Evolutionary conservation across 2,888 invertebrate species (phyloP), one percentile per base, ranked within the genome.

Genomic region (Tortricodes alternella): DNA sequence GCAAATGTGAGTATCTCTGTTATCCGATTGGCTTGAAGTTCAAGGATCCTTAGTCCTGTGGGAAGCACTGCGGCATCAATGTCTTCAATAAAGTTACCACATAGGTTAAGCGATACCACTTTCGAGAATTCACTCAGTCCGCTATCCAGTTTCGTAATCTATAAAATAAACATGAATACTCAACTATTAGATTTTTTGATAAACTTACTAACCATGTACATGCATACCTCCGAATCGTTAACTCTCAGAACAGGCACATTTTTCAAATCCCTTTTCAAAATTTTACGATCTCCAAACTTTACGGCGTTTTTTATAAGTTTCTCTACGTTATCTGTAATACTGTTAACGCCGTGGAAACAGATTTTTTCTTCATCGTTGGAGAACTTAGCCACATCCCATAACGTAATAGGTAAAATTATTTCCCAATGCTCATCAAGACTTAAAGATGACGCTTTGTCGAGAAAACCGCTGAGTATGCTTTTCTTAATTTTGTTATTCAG

Each of bases 11-110:
- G 67, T 11, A 92, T 44, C 60, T 73, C 67, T 3, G 60, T 66
- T 23, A 93, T 81, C 58, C 81, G 62, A 73, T 93, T 93, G 11
- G 83, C 78, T 71, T 89, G 91, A 18, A 92, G 76, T 68, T 93
- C 92, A 11, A 93, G 71, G 16, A 83, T 65, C 52, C 71, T 76
- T 23, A 93, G 62, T 8, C 73, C 71, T 41, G 70, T 67, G 3
- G 92, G 92, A 46, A 93, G 70, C 29, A 74, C 59, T 6, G 62
- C 63, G 1, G 87, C 73, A 38, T 81, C 68, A 0, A 92, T 49
- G 2, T 82, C 71, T 24, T 61, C 27, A 2, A 89, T 70, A 35
- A 65, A 84, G 62, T 89, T 89, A 7, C 89, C 91, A 53, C 87
- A 83, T 23, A 93, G 71, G 66, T 84, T 87, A 16, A 93, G 73